These are phyloP conservation scores for Crocuta crocuta DNA, from an alignment of 2,113 vertebrate species.

Conservation along the genomic window DNA sequence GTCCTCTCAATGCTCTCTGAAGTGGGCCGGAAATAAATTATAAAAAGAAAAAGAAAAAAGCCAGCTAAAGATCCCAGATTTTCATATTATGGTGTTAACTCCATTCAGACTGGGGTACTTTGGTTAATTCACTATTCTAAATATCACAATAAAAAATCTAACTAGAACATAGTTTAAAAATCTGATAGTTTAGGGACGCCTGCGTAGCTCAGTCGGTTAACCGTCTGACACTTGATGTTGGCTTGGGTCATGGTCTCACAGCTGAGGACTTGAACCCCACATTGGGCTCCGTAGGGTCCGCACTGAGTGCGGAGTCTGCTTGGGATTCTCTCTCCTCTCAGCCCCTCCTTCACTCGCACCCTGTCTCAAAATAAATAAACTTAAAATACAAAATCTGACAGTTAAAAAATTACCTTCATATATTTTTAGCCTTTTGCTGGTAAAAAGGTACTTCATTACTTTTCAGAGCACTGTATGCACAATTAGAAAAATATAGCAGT, in stretches of 20 bases:
- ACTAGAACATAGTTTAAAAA: conserved; percentile 19
- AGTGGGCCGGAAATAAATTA: neutral
- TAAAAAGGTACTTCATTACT: neutral
- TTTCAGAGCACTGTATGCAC: neutral
- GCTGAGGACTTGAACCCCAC: too few relatives aligned
- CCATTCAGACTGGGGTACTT: neutral
- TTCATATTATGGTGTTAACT: neutral
- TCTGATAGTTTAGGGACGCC: neutral
- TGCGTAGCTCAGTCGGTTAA: too few relatives aligned
- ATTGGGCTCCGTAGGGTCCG: too few relatives aligned
- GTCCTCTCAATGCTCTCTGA: neutral
- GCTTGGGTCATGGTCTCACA: too few relatives aligned
- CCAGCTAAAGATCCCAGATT: neutral
- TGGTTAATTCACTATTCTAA: neutral
- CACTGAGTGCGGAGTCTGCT: too few relatives aligned
- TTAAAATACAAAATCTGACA: neutral
- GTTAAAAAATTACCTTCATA: neutral
- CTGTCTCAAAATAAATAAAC: too few relatives aligned
- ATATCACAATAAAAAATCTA: neutral
- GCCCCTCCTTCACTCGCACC: too few relatives aligned
- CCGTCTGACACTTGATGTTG: too few relatives aligned
- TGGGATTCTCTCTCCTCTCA: too few relatives aligned
- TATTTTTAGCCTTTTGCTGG: conserved; percentile 11
- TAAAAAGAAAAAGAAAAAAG: neutral
- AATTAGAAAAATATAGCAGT: neutral